Base-by-base conservation (phyloP, 2,888 invertebrate species). In the Leptopterna dolabrata region DNA sequence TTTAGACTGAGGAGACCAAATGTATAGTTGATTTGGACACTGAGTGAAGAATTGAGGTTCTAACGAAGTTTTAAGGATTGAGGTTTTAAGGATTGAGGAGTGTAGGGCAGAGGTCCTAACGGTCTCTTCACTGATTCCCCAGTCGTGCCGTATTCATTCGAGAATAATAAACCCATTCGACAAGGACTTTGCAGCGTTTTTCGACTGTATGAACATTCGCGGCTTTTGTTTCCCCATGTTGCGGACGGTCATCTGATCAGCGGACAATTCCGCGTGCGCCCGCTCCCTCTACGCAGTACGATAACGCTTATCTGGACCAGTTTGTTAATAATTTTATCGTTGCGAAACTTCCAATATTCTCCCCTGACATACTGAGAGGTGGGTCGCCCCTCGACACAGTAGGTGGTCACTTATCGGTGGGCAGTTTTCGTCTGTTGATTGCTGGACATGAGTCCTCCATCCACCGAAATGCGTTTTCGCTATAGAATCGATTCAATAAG, bases 321-420 rank as follows among this genome's bases (percentile, higher is more conserved):
- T 55, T 55, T 55, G 55, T 55, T 55, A n/a, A 55, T 55, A 55
- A 55, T 55, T 55, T n/a, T 55, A 55, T 55, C 55, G 55, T 55
- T 55, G n/a, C 55, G 55, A 19, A 16, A n/a, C 7, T n/a, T 7
- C 55, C n/a, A n/a, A 55, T n/a, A 55, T 55, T 55, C 55, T 55
- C 19, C 9, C 14, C 45, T 11, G 45, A 45, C 45, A 16, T 45
- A 19, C 55, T 7, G 7, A 2, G 1, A 55, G 19, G 55, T 16
- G n/a, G 19, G 55, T 13, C 51, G 19, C 0, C 55, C 55, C 55
- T 14, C 19, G n/a, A n/a, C n/a, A n/a, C n/a, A 16, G 55, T 19
- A 55, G 55, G 55, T 55, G 55, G 55, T 55, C 55, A 19, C 55
- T 55, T 55, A 55, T 55, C 55, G n/a, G n/a, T 2, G 19, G 55